These are phyloP conservation scores for Drosophila mercatorum DNA, from an alignment of 2,888 invertebrate species.

Conservation along the genomic window DNA sequence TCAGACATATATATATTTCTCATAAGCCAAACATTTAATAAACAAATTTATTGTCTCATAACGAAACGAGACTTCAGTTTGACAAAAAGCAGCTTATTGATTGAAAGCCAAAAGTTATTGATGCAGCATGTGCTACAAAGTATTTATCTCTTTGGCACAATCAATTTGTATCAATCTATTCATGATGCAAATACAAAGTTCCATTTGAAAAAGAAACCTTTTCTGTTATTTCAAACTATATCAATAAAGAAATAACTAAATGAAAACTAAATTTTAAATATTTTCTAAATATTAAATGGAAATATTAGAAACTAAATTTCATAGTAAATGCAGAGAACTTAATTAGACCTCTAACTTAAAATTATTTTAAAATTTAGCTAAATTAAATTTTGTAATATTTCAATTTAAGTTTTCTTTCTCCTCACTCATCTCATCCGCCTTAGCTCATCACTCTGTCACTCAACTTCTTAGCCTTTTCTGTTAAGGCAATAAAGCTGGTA, in stretches of 20 bases:
- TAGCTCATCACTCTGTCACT: background rate
- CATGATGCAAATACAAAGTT: background rate
- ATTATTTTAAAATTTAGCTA: background rate
- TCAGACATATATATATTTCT: no score
- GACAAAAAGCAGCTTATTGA: background rate
- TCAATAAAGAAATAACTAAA: no score
- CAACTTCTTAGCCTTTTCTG: background rate
- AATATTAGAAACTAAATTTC: no score
- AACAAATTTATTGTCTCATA: no score
- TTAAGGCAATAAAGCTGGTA: background rate
- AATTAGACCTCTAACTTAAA: background rate
- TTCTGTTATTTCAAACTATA: no score
- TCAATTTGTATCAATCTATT: background rate
- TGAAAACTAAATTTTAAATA: no score
- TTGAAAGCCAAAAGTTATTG: background rate
- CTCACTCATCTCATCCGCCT: background rate
- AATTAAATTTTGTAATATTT: background rate
- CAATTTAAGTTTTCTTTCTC: background rate
- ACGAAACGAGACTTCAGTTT: background rate
- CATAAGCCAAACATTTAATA: no score
- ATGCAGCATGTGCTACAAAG: background rate
- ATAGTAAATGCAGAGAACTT: no score
- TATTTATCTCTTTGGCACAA: background rate
- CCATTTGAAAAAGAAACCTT: no score
- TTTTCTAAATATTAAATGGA: no score